These are phyloP conservation scores for Trichosurus vulpecula DNA, from an alignment of 2,797 vertebrate genomes.

Conservation along the genomic window DNA sequence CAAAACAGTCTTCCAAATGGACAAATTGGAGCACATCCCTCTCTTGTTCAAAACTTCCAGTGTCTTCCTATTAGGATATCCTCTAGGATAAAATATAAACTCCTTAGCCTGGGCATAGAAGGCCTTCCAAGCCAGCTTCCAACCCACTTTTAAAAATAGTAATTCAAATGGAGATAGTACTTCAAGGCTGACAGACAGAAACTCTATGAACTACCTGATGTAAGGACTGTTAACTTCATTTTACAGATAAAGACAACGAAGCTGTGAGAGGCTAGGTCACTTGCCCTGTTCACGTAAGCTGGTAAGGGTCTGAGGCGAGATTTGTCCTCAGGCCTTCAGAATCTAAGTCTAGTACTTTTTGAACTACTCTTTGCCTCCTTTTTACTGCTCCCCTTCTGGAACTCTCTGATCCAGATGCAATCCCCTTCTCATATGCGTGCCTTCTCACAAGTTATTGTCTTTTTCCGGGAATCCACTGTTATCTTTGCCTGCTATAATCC, in stretches of 20 bases:
- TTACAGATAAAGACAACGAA: neutral
- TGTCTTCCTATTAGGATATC: neutral
- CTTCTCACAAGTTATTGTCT: neutral
- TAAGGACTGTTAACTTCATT: neutral
- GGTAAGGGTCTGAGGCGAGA: neutral
- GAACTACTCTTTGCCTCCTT: neutral
- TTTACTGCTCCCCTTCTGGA: neutral
- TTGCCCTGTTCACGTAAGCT: neutral
- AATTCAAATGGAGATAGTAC: neutral
- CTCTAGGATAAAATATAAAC: neutral
- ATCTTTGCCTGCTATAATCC: neutral
- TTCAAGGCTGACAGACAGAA: neutral
- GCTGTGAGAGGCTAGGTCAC: neutral
- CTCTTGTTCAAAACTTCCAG: neutral
- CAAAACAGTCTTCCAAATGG: neutral
- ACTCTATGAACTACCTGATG: neutral
- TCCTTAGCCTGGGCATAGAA: neutral
- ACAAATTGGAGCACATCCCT: neutral
- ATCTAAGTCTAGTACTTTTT: neutral
- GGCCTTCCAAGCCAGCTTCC: neutral
- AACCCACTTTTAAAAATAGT: neutral
- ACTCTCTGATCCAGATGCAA: neutral
- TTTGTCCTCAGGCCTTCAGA: neutral
- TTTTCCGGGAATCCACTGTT: neutral
- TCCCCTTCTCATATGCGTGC: neutral